These are phyloP conservation scores for Macquaria ambigua DNA, from an alignment of 2,113 vertebrate species.

Conservation along the genomic window DNA sequence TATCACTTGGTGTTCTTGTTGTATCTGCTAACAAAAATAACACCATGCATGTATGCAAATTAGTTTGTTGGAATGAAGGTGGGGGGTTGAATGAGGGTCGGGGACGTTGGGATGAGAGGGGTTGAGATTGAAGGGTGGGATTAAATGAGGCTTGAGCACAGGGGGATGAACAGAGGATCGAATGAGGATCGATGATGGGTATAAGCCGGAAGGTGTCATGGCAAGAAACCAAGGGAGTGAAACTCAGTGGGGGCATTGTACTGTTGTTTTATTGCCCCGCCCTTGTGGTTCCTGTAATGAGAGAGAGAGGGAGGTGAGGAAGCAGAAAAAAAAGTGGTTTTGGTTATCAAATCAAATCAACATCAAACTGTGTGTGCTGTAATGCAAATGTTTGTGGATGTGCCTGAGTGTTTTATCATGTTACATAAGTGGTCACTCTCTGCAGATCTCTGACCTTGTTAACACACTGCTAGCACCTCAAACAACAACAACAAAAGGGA, in stretches of 20 bases:
- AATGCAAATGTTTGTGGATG: background rate
- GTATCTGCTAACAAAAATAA: background rate
- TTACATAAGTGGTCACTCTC: constrained; percentile 29
- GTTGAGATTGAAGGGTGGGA: constrained; percentile 16
- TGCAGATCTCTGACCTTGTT: constrained; percentile 30
- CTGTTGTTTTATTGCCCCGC: background rate
- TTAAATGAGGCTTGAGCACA: constrained; percentile 18
- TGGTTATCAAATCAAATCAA: background rate
- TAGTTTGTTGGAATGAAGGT: background rate
- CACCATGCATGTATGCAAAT: background rate
- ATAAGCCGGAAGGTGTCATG: constrained; percentile 8
- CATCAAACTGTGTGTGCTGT: background rate
- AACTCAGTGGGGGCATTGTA: constrained; percentile 1
- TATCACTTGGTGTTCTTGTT: background rate
- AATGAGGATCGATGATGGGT: constrained; percentile 16
- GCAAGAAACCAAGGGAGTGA: constrained; percentile 18
- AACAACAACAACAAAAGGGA: background rate
- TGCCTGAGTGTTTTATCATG: background rate
- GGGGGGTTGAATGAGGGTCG: background rate
- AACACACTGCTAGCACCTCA: background rate
- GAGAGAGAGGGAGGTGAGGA: background rate
- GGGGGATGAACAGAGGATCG: constrained; percentile 20
- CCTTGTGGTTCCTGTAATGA: background rate
- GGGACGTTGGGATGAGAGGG: background rate
- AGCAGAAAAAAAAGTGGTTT: background rate